These are phyloP conservation scores for Asarcornis scutulata DNA, from an alignment of 2,113 vertebrate species.

Conservation along the genomic window DNA sequence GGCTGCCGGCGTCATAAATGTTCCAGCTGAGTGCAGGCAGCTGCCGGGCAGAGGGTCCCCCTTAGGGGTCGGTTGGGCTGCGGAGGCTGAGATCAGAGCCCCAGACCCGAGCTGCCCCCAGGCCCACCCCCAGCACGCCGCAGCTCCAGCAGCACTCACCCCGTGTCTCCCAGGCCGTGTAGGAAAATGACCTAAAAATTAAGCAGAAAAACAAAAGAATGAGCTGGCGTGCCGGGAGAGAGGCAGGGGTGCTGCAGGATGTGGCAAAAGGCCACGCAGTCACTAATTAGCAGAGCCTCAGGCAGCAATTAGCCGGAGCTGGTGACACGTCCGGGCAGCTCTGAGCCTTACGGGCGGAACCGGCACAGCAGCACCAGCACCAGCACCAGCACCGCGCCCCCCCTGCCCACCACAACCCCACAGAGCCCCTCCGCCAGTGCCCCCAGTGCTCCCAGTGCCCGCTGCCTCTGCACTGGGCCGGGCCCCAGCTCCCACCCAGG, in stretches of 20 bases:
- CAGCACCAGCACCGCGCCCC: no score
- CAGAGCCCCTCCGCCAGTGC: background rate
- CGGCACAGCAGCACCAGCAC: background rate
- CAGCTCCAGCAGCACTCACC: conserved; percentile 80
- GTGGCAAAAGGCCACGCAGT: conserved; percentile 1
- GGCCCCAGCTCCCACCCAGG: background rate
- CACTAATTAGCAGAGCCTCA: background rate
- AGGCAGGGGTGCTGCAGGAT: background rate
- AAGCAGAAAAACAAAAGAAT: conserved; percentile 17
- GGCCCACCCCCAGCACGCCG: accelerated
- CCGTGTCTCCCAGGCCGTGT: conserved; percentile 95
- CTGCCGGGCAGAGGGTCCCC: background rate
- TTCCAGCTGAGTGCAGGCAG: background rate
- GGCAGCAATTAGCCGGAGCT: background rate
- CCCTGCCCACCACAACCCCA: background rate
- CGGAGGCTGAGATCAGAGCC: background rate
- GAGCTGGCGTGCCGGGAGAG: background rate
- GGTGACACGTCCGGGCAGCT: background rate
- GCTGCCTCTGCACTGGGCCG: accelerated
- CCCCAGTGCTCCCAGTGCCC: background rate
- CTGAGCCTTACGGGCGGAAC: background rate
- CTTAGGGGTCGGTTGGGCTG: background rate
- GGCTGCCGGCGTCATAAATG: background rate
- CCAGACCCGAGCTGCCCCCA: accelerated
- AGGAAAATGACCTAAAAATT: conserved; percentile 93